Conservation (phyloP, 2,888 invertebrate species). For the Eupithecia inturbata region DNA sequence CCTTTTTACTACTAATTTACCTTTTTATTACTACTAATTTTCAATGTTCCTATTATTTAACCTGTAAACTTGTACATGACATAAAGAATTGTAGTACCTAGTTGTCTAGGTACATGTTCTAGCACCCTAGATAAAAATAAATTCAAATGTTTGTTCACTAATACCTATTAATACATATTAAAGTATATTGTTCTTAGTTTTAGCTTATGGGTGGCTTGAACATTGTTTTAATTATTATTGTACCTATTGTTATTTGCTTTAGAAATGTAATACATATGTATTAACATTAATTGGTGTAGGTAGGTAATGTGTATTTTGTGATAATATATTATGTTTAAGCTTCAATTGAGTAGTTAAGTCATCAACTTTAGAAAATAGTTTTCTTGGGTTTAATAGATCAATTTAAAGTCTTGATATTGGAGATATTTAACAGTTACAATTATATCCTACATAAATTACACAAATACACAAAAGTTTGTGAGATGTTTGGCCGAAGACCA, state of each 20-base stretch:
- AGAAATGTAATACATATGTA: background rate
- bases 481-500: background rate
- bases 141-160: background rate
- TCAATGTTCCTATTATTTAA: background rate
- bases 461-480: background rate
- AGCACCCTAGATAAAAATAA: no score
- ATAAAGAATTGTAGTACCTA: background rate
- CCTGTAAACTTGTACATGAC: background rate
- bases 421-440: background rate
- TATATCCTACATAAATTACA: background rate
- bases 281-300: background rate
- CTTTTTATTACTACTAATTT: no score
- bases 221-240: background rate
- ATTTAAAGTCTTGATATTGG: background rate
- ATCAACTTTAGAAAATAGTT: background rate
- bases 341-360: background rate
- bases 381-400: background rate
- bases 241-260: background rate
- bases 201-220: background rate
- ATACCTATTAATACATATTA: background rate
- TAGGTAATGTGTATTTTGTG: background rate
- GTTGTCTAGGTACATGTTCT: no score
- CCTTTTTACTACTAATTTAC: no score
- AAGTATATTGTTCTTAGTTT: background rate
- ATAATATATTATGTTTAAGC: background rate